Percentiles rank a stretch among this genome's conserved stretches.
These are phyloP conservation scores for Oreamnos americanus DNA, from an alignment of 2,113 vertebrate genomes.

Conservation along the genomic window DNA sequence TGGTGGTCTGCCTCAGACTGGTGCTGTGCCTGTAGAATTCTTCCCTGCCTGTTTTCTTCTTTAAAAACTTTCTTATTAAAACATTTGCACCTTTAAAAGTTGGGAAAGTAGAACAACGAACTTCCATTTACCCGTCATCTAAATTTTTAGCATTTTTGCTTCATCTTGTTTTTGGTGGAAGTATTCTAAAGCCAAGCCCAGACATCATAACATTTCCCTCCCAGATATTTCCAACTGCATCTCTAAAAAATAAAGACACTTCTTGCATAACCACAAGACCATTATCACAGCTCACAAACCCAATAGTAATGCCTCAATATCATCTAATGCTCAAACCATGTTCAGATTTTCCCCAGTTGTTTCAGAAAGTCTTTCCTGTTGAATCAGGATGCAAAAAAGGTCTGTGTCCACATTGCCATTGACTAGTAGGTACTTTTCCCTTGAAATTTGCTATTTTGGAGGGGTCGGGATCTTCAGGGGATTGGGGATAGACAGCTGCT, in stretches of 20 bases:
- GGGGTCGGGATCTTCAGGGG: background rate
- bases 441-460: background rate
- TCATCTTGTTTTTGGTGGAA: background rate
- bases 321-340: background rate
- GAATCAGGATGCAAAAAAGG: background rate
- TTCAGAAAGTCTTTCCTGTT: background rate
- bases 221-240: conserved; percentile 1
- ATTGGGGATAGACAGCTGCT: fast-evolving
- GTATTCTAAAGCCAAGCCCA: conserved; percentile 3
- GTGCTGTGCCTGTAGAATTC: background rate
- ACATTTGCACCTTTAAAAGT: conserved; percentile 16
- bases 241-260: conserved; percentile 6
- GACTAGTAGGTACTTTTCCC: background rate
- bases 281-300: background rate
- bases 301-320: background rate
- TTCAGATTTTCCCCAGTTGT: background rate
- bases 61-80: background rate
- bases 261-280: conserved; percentile 45
- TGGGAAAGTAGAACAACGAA: background rate
- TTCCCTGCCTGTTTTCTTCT: background rate
- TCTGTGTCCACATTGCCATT: background rate
- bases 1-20: background rate
- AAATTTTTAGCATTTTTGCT: conserved; percentile 37
- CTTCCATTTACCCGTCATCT: background rate
- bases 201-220: conserved; percentile 5